phyloP scores from a whole-genome alignment of 2,113 vertebrate genomes.

The Acinonyx jubatus region DNA sequence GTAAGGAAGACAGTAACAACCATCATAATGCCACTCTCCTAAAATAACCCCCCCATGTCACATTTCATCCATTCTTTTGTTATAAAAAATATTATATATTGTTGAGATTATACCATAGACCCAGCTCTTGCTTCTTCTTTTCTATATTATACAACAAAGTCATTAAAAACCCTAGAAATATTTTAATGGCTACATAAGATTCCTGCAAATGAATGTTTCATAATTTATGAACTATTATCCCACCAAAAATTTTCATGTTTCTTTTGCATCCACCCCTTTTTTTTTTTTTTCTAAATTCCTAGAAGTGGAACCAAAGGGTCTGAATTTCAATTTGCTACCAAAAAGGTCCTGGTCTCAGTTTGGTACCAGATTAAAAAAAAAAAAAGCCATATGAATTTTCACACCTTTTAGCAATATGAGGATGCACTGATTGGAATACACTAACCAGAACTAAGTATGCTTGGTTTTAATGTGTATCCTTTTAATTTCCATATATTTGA shows the following conservation, averaged over 20 bases:
- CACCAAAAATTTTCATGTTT: neutral
- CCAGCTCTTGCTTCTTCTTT: neutral
- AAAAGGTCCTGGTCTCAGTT: neutral
- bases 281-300: neutral
- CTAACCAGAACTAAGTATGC: neutral
- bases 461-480: neutral
- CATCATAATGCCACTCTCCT: neutral
- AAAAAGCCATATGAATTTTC: neutral
- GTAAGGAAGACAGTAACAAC: neutral
- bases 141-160: neutral
- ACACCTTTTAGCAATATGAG: neutral
- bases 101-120: neutral
- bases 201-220: neutral
- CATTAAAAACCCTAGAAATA: neutral
- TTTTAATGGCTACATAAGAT: conserved; percentile 6
- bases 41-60: neutral
- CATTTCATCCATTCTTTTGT: neutral
- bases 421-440: neutral
- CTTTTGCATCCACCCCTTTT: neutral
- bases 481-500: neutral
- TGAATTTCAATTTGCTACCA: neutral
- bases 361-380: neutral
- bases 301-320: neutral
- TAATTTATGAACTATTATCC: neutral
- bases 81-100: neutral